Conservation (phyloP, 1,140 invertebrate species). For the Atta texana region DNA sequence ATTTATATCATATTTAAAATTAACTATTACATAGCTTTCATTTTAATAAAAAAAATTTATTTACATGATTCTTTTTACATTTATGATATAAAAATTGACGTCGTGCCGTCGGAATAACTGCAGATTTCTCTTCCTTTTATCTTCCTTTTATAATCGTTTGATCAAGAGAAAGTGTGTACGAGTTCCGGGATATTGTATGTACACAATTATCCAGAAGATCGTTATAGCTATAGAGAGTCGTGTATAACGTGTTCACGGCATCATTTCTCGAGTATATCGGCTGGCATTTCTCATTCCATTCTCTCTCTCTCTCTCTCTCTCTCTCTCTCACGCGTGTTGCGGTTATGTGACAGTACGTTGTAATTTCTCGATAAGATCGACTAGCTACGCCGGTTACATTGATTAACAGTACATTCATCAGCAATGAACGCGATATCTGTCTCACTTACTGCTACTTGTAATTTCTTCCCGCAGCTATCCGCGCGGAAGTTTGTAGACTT, state of each 20-base stretch:
- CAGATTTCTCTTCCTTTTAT: constrained; percentile 7
- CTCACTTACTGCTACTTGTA: constrained; percentile 47
- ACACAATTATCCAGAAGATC: constrained; percentile 39
- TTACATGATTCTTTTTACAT: not conserved
- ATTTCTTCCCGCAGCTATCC: constrained; percentile 49
- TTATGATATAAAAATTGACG: not conserved
- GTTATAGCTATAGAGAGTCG: not conserved
- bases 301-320: not conserved
- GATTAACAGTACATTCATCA: constrained; percentile 53
- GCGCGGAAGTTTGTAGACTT: constrained; percentile 56
- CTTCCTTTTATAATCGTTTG: not conserved
- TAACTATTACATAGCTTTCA: not conserved
- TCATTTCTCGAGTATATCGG: not conserved
- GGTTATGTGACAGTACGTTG: constrained; percentile 14
- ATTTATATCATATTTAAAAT: not conserved
- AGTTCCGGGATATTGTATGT: not conserved
- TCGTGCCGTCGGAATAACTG: not conserved
- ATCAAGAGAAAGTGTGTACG: constrained; percentile 29
- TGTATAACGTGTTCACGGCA: constrained; percentile 7
- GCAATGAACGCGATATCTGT: constrained; percentile 41
- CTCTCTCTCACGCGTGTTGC: not conserved
- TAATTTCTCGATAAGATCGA: not conserved
- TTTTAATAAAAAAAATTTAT: not conserved
- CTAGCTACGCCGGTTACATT: not conserved
- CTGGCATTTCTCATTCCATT: not conserved